Evolutionary conservation across 2,797 vertebrate genomes (phyloP).

Genomic region (Margarornis squamiger): DNA sequence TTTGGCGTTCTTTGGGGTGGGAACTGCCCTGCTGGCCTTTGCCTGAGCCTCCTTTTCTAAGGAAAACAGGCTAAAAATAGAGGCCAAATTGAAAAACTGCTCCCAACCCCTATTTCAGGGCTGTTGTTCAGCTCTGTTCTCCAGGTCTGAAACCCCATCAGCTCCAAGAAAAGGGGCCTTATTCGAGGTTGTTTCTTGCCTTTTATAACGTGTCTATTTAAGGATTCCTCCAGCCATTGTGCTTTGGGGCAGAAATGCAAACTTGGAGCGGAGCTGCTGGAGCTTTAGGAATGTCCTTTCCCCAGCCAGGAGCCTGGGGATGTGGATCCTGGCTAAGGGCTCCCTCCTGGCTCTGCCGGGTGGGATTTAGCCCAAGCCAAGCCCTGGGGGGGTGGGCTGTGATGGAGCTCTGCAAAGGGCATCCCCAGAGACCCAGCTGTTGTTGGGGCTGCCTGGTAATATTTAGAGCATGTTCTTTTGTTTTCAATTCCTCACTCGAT

Average conservation of each 20-base stretch:
- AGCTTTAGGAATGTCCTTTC: not conserved
- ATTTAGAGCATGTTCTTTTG: not conserved
- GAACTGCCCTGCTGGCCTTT: accelerated
- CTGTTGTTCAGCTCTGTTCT: not conserved
- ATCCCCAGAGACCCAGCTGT: not conserved
- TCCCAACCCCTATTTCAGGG: not conserved
- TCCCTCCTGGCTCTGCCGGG: not conserved
- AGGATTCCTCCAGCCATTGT: not conserved
- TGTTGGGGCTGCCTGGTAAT: not conserved
- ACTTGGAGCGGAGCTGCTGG: not conserved
- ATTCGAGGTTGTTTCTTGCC: not conserved
- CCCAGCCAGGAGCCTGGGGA: not conserved
- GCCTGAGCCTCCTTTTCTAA: not conserved
- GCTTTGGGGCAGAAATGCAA: not conserved
- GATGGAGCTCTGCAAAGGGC: not conserved
- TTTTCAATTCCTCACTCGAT: not conserved
- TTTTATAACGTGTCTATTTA: not conserved
- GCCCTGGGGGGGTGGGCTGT: accelerated
- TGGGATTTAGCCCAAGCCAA: not conserved
- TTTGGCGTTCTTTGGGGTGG: not conserved
- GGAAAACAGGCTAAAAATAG: not conserved
- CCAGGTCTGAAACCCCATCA: accelerated
- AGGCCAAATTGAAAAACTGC: not conserved
- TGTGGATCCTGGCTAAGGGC: accelerated
- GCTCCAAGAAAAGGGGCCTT: not conserved